These are phyloP conservation scores for Latrodectus hesperus DNA, from an alignment of 2,888 invertebrate species.

Conservation along the genomic window DNA sequence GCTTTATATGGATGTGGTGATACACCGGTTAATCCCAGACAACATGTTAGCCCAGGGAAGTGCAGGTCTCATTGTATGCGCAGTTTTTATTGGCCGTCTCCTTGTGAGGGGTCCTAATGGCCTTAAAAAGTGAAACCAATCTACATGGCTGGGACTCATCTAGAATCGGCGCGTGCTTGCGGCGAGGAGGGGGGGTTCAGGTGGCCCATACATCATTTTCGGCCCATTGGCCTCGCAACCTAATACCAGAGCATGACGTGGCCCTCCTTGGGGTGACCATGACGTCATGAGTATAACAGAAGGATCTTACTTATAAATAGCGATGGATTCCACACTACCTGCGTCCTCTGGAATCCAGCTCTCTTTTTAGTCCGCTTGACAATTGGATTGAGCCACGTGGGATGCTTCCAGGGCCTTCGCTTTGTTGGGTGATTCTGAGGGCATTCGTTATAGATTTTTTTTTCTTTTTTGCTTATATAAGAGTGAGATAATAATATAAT, in stretches of 20 bases:
- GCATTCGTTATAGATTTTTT: neutral
- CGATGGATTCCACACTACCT: conserved; percentile 24
- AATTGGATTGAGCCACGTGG: neutral
- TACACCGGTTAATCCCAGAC: too few species aligned
- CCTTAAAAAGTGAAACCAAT: conserved; percentile 45
- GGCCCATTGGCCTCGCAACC: conserved; percentile 60
- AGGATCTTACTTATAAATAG: conserved; percentile 16
- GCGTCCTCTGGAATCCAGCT: conserved; percentile 19
- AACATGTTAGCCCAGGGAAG: too few species aligned
- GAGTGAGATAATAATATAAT: neutral
- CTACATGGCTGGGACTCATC: conserved; percentile 19
- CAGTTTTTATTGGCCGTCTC: too few species aligned
- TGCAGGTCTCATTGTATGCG: too few species aligned
- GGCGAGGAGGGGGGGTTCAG: conserved; percentile 43
- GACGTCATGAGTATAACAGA: conserved; percentile 40
- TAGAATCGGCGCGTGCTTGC: conserved; percentile 19
- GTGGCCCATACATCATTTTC: conserved; percentile 62
- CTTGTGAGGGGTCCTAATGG: conserved; percentile 4
- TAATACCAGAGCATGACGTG: conserved; percentile 62
- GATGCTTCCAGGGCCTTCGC: too few species aligned
- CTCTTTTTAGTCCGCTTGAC: neutral
- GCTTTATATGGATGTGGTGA: too few species aligned
- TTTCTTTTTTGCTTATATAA: neutral
- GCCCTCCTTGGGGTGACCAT: conserved; percentile 13
- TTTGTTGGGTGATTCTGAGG: neutral